Conservation (phyloP, 2,888 invertebrate genomes). For the Pemphredon lugubris region DNA sequence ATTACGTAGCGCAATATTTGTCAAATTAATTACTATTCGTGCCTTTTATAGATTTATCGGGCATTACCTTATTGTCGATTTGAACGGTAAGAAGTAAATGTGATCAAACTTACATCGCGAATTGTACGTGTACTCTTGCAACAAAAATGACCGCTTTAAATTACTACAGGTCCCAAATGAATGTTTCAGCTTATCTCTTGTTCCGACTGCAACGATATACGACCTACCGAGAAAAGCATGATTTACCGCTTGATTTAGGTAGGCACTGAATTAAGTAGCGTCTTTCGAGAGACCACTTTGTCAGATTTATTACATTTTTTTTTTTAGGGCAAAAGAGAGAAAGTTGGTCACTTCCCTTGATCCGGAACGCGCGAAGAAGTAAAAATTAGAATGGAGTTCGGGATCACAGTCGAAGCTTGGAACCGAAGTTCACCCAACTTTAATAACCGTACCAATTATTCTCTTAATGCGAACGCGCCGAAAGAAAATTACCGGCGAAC, state of each 20-base stretch:
- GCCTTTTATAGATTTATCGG: too few species aligned
- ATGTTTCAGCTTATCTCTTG: slow-evolving; percentile 50
- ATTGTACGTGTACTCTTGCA: too few species aligned
- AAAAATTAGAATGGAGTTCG: slow-evolving; percentile 10
- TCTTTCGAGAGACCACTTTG: slow-evolving; percentile 49
- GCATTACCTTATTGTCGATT: too few species aligned
- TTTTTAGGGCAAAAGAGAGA: background rate
- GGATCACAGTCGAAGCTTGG: background rate
- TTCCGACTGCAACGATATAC: slow-evolving; percentile 37
- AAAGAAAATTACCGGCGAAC: background rate
- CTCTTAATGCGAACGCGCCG: background rate
- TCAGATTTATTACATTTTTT: slow-evolving; percentile 55
- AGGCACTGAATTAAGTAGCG: slow-evolving; percentile 54
- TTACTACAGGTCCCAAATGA: slow-evolving; percentile 47
- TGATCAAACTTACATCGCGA: too few species aligned
- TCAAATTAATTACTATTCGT: too few species aligned
- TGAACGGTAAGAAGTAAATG: too few species aligned
- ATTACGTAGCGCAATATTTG: too few species aligned
- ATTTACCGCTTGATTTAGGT: slow-evolving; percentile 61
- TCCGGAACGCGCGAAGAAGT: background rate
- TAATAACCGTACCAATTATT: too few species aligned
- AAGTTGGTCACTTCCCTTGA: slow-evolving; percentile 14
- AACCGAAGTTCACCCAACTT: too few species aligned
- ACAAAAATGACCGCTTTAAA: slow-evolving; percentile 5
- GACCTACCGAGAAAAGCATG: slow-evolving; percentile 37